A percentile compares a stretch with the other conserved stretches of the same genome.
Evolutionary conservation across 2,113 vertebrate genomes (phyloP).

Genomic region (Colius striatus): DNA sequence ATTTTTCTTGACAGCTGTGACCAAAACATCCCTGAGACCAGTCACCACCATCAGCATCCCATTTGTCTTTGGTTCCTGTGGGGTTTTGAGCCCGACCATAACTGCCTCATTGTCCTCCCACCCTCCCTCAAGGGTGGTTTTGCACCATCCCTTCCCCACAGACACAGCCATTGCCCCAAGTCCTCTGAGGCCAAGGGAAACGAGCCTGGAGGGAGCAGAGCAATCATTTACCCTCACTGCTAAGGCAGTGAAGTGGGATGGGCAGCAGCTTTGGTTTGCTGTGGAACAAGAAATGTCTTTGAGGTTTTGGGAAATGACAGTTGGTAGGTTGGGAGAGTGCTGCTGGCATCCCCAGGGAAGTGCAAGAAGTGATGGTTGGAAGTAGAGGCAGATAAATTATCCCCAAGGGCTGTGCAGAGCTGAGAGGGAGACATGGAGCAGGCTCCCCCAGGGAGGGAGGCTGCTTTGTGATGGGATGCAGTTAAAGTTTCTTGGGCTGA

Average conservation of each 20-base stretch:
- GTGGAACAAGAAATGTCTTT: neutral
- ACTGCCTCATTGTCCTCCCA: neutral
- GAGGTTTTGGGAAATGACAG: neutral
- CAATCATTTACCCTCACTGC: neutral
- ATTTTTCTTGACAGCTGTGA: conserved; percentile 44
- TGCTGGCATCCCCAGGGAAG: neutral
- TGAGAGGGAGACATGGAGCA: neutral
- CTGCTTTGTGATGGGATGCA: neutral
- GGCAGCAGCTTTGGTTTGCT: neutral
- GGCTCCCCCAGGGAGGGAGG: neutral
- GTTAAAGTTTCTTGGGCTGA: neutral
- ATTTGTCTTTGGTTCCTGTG: neutral
- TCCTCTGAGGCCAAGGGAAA: neutral
- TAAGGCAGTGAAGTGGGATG: neutral
- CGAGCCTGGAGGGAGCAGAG: neutral
- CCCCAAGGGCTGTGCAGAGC: neutral
- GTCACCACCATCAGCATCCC: neutral
- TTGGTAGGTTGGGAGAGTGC: neutral
- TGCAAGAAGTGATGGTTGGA: neutral
- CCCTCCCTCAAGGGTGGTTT: neutral
- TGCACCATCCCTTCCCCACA: neutral
- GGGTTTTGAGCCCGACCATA: neutral
- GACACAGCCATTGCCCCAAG: neutral
- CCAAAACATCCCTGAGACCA: neutral
- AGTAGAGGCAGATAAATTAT: neutral